Conservation (phyloP, 2,113 vertebrate genomes). For the Dunckerocampus dactyliophorus region DNA sequence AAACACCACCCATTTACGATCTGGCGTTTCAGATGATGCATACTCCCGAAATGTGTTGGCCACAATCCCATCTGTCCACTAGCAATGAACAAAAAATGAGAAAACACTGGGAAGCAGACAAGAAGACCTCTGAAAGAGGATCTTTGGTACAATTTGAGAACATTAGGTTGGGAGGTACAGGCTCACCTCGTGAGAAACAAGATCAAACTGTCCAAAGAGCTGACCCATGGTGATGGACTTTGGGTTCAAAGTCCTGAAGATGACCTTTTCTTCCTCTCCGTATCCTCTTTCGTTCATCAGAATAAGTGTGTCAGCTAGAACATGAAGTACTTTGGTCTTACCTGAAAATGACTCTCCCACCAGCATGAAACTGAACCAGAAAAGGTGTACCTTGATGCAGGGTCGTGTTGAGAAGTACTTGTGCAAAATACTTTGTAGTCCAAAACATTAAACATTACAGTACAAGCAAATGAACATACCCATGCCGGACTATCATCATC, state of each 20-base stretch:
- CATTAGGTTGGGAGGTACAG: background rate
- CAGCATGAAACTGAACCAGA: conserved; percentile 85
- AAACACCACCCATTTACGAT: conserved; percentile 95
- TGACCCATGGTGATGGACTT: conserved; percentile 98
- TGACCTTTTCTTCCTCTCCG: conserved; percentile 84
- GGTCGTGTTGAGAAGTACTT: background rate
- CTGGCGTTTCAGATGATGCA: conserved; percentile 81
- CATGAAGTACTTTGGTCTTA: conserved; percentile 90
- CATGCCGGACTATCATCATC: conserved; percentile 98
- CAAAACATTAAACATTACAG: background rate
- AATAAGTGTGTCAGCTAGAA: conserved; percentile 86
- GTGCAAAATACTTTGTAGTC: background rate
- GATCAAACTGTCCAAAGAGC: conserved; percentile 95
- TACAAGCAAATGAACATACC: conserved; percentile 72
- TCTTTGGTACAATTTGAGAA: background rate
- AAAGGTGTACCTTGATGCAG: background rate
- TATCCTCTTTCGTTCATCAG: conserved; percentile 85
- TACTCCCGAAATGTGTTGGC: conserved; percentile 95
- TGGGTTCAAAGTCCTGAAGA: conserved; percentile 88
- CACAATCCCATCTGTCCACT: conserved; percentile 96
- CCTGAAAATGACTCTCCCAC: conserved; percentile 93
- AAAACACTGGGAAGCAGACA: background rate
- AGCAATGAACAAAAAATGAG: conserved; percentile 1
- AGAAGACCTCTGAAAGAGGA: background rate
- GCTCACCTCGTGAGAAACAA: conserved; percentile 90